Conservation (phyloP, 2,797 vertebrate genomes). For the Lepilemur septentrionalis region DNA sequence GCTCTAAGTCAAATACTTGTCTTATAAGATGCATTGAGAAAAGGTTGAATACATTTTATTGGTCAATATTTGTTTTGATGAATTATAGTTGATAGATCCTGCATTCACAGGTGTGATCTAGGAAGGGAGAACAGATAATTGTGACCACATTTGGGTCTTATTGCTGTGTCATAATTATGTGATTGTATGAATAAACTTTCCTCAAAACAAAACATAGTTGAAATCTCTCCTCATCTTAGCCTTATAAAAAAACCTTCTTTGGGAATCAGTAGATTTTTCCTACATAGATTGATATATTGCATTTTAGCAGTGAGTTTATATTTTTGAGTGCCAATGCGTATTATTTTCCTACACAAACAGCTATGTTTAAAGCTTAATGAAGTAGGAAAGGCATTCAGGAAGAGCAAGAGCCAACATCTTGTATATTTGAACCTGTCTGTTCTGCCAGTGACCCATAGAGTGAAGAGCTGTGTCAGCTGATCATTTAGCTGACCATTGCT, state of each 20-base stretch:
- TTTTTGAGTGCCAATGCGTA: slow-evolving; percentile 59
- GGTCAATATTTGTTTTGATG: slow-evolving; percentile 25
- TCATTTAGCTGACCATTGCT: slow-evolving; percentile 77
- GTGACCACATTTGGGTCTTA: not conserved
- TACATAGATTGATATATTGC: not conserved
- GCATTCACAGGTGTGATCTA: not conserved
- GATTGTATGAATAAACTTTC: not conserved
- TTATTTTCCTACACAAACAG: slow-evolving; percentile 70
- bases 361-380: slow-evolving; percentile 70
- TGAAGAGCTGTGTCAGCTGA: slow-evolving; percentile 81
- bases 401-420: slow-evolving; percentile 80
- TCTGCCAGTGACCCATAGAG: slow-evolving; percentile 84
- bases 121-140: not conserved
- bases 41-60: not conserved
- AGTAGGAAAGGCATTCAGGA: slow-evolving; percentile 75
- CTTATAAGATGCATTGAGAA: not conserved
- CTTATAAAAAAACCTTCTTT: not conserved
- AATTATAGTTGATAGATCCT: not conserved
- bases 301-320: slow-evolving; percentile 67
- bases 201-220: slow-evolving; percentile 7
- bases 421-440: slow-evolving; percentile 84
- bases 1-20: not conserved
- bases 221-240: not conserved
- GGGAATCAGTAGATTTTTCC: not conserved
- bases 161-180: not conserved